Conservation (phyloP, 2,113 vertebrate genomes). For the Syrmaticus mikado region DNA sequence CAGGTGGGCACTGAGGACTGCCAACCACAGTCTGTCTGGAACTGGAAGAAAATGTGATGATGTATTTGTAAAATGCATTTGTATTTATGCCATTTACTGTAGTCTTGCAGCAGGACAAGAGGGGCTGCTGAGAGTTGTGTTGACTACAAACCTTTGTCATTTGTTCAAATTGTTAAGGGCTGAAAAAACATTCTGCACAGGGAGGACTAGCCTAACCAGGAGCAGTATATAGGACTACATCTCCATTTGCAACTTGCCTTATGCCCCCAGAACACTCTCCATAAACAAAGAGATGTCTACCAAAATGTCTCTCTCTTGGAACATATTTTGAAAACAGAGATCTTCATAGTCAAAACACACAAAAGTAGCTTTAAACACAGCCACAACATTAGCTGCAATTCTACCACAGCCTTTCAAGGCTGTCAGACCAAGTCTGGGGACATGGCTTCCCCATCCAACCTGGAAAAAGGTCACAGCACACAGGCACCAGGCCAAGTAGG, state of each 20-base stretch:
- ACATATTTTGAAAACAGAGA: background rate
- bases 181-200: background rate
- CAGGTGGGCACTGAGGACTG: background rate
- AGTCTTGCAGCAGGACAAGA: background rate
- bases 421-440: background rate
- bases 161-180: background rate
- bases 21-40: background rate
- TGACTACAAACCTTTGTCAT: background rate
- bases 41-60: background rate
- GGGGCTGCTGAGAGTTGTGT: background rate
- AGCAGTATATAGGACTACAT: background rate
- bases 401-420: background rate
- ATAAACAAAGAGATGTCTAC: background rate
- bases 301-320: background rate
- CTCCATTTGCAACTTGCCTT: background rate
- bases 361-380: background rate
- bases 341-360: constrained; percentile 36
- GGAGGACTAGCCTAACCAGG: background rate
- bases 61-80: background rate
- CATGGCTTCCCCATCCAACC: background rate
- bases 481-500: background rate
- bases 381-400: background rate
- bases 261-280: background rate
- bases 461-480: background rate
- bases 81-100: background rate